Evolutionary conservation across 2,113 vertebrate genomes (phyloP), one percentile per base, ranked within the genome.

Genomic region (Phalacrocorax brasilianus): DNA sequence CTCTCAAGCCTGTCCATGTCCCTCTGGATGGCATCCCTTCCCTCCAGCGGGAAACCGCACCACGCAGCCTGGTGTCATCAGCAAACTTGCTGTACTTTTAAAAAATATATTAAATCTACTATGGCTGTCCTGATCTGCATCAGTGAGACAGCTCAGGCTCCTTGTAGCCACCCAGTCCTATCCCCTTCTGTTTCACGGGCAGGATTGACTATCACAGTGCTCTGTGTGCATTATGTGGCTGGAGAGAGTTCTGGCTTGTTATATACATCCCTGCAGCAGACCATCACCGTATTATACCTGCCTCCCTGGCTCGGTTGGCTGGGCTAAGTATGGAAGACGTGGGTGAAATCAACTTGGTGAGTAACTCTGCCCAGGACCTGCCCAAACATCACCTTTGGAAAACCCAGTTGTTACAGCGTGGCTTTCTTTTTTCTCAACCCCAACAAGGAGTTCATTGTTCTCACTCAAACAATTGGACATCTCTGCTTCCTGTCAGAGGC

Each of bases 171-270:
- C 45, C 45, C 11, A 40, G 27, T 6, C 50, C 33, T 50, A 21
- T 32, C 11, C 32, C 13, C 22, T 44, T 33, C 5, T 50, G 35
- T 75, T 89, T n/a, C 30, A 1, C 0, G 3, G 80, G 47, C 17
- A 21, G 19, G 28, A 47, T 0, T 63, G 71, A n/a, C 61, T 63
- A 38, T 72, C 26, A 23, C 0, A 0, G 42, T 22, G 63, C 32
- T 50, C 2, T 21, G 5, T 26, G 42, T 28, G 65, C 6, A 0
- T 26, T 49, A 2, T 0, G 19, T 12, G 53, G 38, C 28, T 9
- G 66, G 24, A 68, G 62, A n/a, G 63, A 38, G 42, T 42, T 38
- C 53, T 58, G 28, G 35, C 28, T 9, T 5, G 8, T 27, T 67
- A 8, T 6, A 11, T 4, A 8, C 1, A 3, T 38, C 28, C 38